These are phyloP conservation scores for Tribolium madens DNA, from an alignment of 1,140 invertebrate genomes.

Conservation along the genomic window DNA sequence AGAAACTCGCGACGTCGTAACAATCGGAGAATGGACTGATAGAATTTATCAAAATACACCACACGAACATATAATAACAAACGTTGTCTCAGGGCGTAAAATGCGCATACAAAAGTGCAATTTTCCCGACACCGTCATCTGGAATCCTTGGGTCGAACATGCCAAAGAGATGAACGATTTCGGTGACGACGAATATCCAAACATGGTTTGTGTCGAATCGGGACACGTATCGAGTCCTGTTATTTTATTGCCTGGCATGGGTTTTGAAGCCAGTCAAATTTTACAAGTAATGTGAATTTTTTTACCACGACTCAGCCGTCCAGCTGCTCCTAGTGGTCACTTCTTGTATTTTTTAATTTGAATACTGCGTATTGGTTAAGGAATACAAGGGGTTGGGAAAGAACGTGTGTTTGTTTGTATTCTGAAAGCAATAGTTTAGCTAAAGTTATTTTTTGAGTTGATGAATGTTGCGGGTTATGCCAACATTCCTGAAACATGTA, in stretches of 20 bases:
- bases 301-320: slow-evolving; percentile 31
- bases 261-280: slow-evolving; percentile 89
- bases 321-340: slow-evolving; percentile 16
- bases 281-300: slow-evolving; percentile 74
- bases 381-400: slow-evolving; percentile 39
- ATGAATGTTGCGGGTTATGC: slow-evolving; percentile 40
- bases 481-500: slow-evolving; percentile 57
- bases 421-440: slow-evolving; percentile 49
- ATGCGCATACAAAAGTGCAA: slow-evolving; percentile 95
- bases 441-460: slow-evolving; percentile 44
- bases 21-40: slow-evolving; percentile 91
- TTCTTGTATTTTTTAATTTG: slow-evolving; percentile 1
- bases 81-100: slow-evolving; percentile 90
- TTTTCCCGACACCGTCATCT: slow-evolving; percentile 94
- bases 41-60: slow-evolving; percentile 93
- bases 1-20: slow-evolving; percentile 90
- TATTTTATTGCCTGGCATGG: slow-evolving; percentile 85
- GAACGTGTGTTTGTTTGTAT: slow-evolving; percentile 40
- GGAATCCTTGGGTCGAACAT: slow-evolving; percentile 96
- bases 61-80: slow-evolving; percentile 92
- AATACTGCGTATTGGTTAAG: slow-evolving; percentile 2
- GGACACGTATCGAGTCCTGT: slow-evolving; percentile 89
- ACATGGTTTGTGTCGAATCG: slow-evolving; percentile 95
- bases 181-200: slow-evolving; percentile 94
- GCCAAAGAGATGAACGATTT: slow-evolving; percentile 93